Conservation (phyloP, 1,140 invertebrate genomes). For the Drosophila eugracilis region DNA sequence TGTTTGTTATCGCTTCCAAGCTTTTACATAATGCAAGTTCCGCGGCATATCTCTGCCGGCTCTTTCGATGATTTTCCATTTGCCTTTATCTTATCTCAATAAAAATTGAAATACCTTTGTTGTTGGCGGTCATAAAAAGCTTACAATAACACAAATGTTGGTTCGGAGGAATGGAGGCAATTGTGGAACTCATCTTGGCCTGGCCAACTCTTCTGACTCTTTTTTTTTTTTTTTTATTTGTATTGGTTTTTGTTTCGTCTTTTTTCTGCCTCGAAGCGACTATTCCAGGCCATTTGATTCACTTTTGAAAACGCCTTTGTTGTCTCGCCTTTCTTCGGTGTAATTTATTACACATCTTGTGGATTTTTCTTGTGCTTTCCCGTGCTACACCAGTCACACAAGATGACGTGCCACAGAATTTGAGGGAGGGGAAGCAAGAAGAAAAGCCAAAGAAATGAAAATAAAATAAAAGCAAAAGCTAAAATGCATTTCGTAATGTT, state of each 20-base stretch:
- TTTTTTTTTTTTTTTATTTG: constrained; percentile 1
- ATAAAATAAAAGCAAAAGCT: constrained; percentile 38
- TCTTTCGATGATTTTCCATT: constrained; percentile 52
- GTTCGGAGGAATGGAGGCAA: neutral
- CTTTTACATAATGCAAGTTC: constrained; percentile 46
- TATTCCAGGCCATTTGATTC: constrained; percentile 52
- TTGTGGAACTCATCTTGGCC: constrained; percentile 32
- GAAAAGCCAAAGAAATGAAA: constrained; percentile 11
- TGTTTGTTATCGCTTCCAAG: constrained; percentile 47
- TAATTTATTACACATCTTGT: constrained; percentile 73
- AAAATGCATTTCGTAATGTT: constrained; percentile 73
- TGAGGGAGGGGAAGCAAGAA: constrained; percentile 2
- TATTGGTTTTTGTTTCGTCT: constrained; percentile 19
- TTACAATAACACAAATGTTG: constrained; percentile 5
- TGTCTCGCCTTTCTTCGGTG: constrained; percentile 38
- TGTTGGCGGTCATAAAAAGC: constrained; percentile 28
- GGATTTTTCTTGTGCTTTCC: constrained; percentile 33
- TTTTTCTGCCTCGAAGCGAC: constrained; percentile 7
- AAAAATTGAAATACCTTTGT: constrained; percentile 26
- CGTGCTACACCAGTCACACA: constrained; percentile 9
- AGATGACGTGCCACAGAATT: constrained; percentile 35
- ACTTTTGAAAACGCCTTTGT: constrained; percentile 53
- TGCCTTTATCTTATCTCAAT: constrained; percentile 66
- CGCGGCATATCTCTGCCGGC: constrained; percentile 40
- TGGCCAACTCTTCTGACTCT: constrained; percentile 27